Base-by-base conservation (phyloP, 2,797 vertebrate species). In the Champsocephalus esox region DNA sequence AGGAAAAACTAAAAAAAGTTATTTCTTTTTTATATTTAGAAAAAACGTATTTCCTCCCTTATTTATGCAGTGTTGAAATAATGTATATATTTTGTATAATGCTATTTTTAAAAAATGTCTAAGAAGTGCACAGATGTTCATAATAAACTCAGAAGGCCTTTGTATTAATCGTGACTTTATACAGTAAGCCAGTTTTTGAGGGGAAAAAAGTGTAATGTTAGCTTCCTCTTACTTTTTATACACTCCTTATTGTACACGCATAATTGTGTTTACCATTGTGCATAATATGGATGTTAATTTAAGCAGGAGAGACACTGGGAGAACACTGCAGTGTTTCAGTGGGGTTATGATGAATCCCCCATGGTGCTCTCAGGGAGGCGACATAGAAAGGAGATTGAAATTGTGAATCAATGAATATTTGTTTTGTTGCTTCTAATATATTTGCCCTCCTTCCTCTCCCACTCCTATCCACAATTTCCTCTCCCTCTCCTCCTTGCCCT, bases 331-430 rank as follows among this genome's bases (percentile, higher is more conserved):
- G 71, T 44, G 64, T 64, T 66, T 77, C 34, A 71, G 64, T 17
- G 11, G 34, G 24, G 45, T 54, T 66, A 24, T 46, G 50, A 66
- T 77, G 71, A 73, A 83, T 73, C 76, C 72, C 66, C 57, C 52
- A 50, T 73, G 70, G 45, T 75, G 44, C 76, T 74, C 48, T 59
- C 70, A 34, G 41, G 38, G 41, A 72, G 58, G 74, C 32, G 28
- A 68, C 55, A 76, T 65, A 73, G 50, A 78, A 72, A 86, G 71
- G 79, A 81, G 85, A 88, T 80, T 88, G 75, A 85, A 85, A 85
- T 89, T 89, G 56, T 89, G 88, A 87, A 91, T 91, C 88, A 90
- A 60, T 67, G 79, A 44, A 78, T 77, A 82, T 81, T 75, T 88
- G 84, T 83, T 92, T 88, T 81, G 75, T 73, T 82, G 69, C 63